phyloP scores from a whole-genome alignment of 2,888 invertebrate species.

The Cosmorhoe ocellata region DNA sequence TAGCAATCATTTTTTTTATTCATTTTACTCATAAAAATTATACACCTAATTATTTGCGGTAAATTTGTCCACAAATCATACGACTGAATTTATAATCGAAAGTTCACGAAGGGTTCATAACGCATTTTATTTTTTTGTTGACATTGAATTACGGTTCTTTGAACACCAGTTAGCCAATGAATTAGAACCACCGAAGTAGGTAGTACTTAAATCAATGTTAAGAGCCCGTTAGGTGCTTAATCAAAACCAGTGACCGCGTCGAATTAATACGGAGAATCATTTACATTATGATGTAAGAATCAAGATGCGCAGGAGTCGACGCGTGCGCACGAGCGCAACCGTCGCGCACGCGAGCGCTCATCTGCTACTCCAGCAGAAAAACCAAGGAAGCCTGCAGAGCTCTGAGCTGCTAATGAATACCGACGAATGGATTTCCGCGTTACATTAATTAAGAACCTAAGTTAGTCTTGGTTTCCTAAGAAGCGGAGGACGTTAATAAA shows the following conservation, averaged over 20 bases:
- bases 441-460: slow-evolving; percentile 54
- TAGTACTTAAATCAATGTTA: no score
- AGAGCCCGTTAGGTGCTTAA: slow-evolving; percentile 56
- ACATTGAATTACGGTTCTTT: slow-evolving; percentile 11
- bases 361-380: slow-evolving; percentile 55
- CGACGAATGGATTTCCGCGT: slow-evolving; percentile 69
- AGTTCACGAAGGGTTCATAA: not conserved
- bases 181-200: slow-evolving; percentile 5
- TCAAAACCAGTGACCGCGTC: slow-evolving; percentile 53
- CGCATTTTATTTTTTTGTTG: not conserved
- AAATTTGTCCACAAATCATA: no score
- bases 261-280: slow-evolving; percentile 45
- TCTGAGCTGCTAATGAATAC: slow-evolving; percentile 69
- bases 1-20: no score
- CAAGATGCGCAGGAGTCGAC: slow-evolving; percentile 35
- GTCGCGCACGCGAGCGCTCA: slow-evolving; percentile 23
- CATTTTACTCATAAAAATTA: no score
- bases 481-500: not conserved
- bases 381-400: slow-evolving; percentile 63
- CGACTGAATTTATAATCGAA: not conserved
- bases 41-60: no score
- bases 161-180: slow-evolving; percentile 16
- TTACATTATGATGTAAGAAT: slow-evolving; percentile 62
- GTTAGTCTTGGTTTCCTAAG: slow-evolving; percentile 1
- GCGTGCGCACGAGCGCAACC: slow-evolving; percentile 60